Percentiles rank a stretch among this genome's conserved stretches.
Conservation (phyloP, 2,888 invertebrate species). For the Drosophila subquinaria region DNA sequence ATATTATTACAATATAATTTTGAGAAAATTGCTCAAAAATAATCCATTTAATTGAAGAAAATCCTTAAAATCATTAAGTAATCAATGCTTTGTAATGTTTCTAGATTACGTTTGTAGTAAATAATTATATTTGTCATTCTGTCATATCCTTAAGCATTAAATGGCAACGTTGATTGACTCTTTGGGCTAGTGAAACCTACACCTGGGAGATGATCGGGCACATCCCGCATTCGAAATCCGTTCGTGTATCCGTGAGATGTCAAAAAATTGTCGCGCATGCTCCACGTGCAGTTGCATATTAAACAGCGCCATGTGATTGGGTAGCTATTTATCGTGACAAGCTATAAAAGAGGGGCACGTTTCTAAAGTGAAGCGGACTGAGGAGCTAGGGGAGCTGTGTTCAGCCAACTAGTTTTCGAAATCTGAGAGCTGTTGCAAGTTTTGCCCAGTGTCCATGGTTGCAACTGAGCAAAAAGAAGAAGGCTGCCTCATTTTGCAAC, state of each 20-base stretch:
- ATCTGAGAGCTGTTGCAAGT: slow-evolving; percentile 22
- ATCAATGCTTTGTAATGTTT: no score
- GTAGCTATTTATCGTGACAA: slow-evolving; percentile 23
- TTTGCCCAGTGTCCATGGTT: neutral
- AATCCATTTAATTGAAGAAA: no score
- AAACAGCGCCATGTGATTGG: slow-evolving; percentile 31
- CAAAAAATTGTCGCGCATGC: slow-evolving; percentile 32
- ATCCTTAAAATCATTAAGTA: no score
- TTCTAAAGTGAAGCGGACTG: neutral
- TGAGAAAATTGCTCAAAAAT: no score
- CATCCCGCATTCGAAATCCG: slow-evolving; percentile 12
- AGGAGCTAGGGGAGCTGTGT: neutral
- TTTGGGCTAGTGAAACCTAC: neutral
- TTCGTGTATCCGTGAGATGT: slow-evolving; percentile 4
- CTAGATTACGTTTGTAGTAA: no score
- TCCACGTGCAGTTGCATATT: slow-evolving; percentile 15
- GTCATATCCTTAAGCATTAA: no score
- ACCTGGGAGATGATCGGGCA: neutral
- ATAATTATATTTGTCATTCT: no score
- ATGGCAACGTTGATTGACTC: neutral
- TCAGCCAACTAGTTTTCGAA: slow-evolving; percentile 18
- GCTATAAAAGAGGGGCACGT: neutral
- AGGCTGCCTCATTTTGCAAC: slow-evolving; percentile 35
- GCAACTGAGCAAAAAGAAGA: neutral
- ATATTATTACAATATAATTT: no score